Base-by-base conservation (phyloP, 64 coral and sea anemone genomes). In the Acropora yongei region DNA sequence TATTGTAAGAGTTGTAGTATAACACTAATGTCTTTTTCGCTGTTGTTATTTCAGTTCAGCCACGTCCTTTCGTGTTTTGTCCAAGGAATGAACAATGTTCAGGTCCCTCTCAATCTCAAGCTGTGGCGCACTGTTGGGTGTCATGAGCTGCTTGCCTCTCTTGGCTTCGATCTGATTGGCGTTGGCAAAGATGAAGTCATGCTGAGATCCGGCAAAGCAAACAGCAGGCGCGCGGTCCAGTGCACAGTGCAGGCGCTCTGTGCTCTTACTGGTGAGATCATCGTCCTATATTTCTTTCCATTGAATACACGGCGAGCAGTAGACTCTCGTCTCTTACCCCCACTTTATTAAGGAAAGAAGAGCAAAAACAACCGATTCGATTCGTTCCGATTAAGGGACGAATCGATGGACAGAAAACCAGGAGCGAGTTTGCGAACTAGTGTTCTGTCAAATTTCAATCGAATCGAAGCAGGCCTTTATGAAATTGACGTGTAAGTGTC, bases 161-260 rank as follows among this genome's bases (percentile, higher is more conserved):
- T 99, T 16, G 97, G 97, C 0, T 99, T 99, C 86, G 97, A 99
- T 85, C 74, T 99, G 79, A 92, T 99, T 41, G 97, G 97, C 89
- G 97, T 99, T 79, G 97, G 97, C 6, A 99, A 99, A 75, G 91
- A 99, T 46, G 97, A 99, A 42, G 97, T 99, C 2, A 99, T 99
- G 97, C 74, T 99, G 42, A 77, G 97, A 42, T 99, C 97, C 2
- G 97, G 97, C 12, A 95, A 93, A 49, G 48, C 92, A 10, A 99
- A 99, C 89, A 99, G 97, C 50, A 92, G 97, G 16, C 84, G 97
- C 44, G 97, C 88, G 13, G 65, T 99, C 1, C 97, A 99, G 74
- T 99, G 97, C 40, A 93, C 97, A 43, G 97, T 99, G 12, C 94
- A 93, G 41, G 95, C 97, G 2, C 80, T 99, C 39, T 90, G 89